Evolutionary conservation across 2,113 vertebrate species (phyloP), one percentile per base, ranked within the genome.

Genomic region (Hippocampus zosterae): DNA sequence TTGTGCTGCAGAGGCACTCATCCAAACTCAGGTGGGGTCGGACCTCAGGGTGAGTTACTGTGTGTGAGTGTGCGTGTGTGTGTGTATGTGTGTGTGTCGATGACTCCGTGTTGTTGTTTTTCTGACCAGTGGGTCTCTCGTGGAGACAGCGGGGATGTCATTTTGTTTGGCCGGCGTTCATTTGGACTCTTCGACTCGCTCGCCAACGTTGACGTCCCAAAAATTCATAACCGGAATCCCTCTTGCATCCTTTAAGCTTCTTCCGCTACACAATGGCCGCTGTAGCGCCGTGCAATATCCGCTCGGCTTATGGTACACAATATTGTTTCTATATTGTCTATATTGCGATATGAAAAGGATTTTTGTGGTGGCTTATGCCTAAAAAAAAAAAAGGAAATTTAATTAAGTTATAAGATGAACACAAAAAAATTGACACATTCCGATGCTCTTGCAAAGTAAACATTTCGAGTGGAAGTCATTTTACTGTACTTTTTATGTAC

Each of bases 1-100:
- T 87, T 88, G 84, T 87, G 87, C 78, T 79, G 84, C 80, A 77
- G 82, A 85, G 77, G 81, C 82, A 73, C 68, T 72, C 73, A 86
- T 81, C 80, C 78, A 76, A 64, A 71, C 84, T 86, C 89, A 89
- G 88, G 88, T 87, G 84, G 85, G 85, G 86, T 90, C 87, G 41
- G 86, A 86, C 82, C 85, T 76, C 84, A 79, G 89, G 86, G 80
- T 78, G 87, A 78, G 83, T 85, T 79, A 64, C 67, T 63, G 60
- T 9, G 33, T 56, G 73, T 2, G 50, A 8, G 8, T 15, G 12
- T 16, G 44, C 16, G 44, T 48, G 46, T 16, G 46, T 18, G 46
- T 48, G 46, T 48, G 42, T 79, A 74, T 82, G 78, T 79, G 61
- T 64, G 80, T 86, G 85, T 89, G 81, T 84, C 76, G 67, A 68